These are phyloP conservation scores for Eueremaeus valkanovi DNA, from an alignment of 2,888 invertebrate genomes.

Conservation along the genomic window DNA sequence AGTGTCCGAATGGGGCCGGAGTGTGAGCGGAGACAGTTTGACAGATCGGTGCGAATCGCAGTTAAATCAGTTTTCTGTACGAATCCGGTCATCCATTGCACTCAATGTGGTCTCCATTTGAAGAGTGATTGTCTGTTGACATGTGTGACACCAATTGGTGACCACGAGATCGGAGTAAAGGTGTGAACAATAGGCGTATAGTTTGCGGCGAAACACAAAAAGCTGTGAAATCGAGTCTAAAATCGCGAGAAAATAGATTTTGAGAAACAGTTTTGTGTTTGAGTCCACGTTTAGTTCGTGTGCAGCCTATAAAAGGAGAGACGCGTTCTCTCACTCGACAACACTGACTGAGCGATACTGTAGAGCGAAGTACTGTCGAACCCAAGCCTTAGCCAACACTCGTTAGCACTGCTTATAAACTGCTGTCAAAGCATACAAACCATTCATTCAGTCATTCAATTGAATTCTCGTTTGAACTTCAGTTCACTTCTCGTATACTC, in stretches of 20 bases:
- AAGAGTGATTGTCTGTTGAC: conserved; percentile 14
- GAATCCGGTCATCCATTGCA: not conserved
- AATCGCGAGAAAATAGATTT: not conserved
- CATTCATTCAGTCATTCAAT: too few species aligned
- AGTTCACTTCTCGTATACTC: too few species aligned
- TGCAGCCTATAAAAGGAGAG: not conserved
- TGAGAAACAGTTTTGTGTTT: not conserved
- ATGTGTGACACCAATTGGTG: not conserved
- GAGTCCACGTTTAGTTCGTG: conserved; percentile 28
- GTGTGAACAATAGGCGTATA: not conserved
- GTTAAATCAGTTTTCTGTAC: not conserved
- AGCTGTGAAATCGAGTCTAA: not conserved
- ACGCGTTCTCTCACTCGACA: not conserved
- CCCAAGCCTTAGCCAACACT: too few species aligned
- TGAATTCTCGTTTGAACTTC: too few species aligned
- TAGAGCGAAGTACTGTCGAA: not conserved
- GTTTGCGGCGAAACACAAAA: not conserved
- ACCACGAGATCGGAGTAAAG: not conserved
- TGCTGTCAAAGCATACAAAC: too few species aligned
- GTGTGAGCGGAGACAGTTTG: conserved; percentile 10
- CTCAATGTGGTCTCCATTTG: not conserved
- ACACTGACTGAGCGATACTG: not conserved
- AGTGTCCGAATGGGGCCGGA: not conserved
- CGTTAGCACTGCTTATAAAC: too few species aligned
- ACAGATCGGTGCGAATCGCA: not conserved